Percentiles rank a stretch among this genome's conserved stretches.
phyloP scores from a whole-genome alignment of 2,113 vertebrate genomes.

The Poecilia latipinna region DNA sequence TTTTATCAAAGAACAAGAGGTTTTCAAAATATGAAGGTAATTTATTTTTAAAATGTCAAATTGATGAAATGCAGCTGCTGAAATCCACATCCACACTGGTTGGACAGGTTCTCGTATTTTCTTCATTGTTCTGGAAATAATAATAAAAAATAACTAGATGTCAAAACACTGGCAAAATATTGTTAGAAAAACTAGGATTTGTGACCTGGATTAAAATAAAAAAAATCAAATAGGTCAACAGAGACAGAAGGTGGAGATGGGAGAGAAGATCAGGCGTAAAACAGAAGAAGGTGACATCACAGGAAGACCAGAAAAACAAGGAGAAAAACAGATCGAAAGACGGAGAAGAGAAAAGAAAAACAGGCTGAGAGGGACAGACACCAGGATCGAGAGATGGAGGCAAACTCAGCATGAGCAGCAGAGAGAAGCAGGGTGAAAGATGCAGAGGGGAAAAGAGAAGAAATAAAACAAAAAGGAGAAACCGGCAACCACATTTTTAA shows the following conservation, averaged over 20 bases:
- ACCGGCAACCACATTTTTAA: no score
- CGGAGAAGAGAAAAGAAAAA: constrained; percentile 47
- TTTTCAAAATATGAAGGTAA: no score
- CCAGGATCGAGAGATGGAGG: constrained; percentile 54
- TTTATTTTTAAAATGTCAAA: no score
- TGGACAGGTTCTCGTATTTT: no score
- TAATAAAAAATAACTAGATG: not conserved
- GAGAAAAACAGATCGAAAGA: constrained; percentile 73
- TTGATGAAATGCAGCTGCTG: no score
- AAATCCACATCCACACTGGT: no score
- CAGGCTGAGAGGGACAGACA: constrained; percentile 49
- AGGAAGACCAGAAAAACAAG: constrained; percentile 62
- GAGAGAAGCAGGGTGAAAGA: constrained; percentile 13
- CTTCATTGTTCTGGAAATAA: not conserved
- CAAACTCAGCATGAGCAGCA: constrained; percentile 60
- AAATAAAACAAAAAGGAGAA: not conserved
- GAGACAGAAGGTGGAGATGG: not conserved
- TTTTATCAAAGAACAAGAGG: no score
- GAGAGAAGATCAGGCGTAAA: constrained; percentile 5
- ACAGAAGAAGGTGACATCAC: constrained; percentile 11
- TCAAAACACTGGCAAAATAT: not conserved
- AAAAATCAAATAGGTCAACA: not conserved
- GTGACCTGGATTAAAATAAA: not conserved
- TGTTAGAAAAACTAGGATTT: not conserved
- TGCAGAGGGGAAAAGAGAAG: not conserved